Evolutionary conservation across 2,113 vertebrate species (phyloP).

Genomic region (Gallinago undulata): DNA sequence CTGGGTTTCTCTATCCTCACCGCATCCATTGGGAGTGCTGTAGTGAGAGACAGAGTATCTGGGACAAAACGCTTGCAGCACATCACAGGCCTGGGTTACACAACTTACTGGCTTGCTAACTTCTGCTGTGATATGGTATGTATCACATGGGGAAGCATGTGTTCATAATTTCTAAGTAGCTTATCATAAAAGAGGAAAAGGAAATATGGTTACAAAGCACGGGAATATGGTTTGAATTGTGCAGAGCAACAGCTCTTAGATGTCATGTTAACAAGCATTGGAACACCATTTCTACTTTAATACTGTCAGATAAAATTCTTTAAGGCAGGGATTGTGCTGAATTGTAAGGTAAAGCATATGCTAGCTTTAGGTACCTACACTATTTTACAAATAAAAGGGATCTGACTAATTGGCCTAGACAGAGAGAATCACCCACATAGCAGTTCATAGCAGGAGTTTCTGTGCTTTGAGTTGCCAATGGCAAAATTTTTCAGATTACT

Average conservation of each 20-base stretch:
- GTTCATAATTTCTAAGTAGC: neutral
- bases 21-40: constrained; percentile 50
- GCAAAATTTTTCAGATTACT: neutral
- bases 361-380: neutral
- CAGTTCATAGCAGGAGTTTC: neutral
- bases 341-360: neutral
- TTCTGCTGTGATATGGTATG: constrained; percentile 78
- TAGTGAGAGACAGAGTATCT: constrained; percentile 68
- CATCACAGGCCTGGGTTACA: constrained; percentile 70
- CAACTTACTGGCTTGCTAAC: constrained; percentile 72
- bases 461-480: neutral
- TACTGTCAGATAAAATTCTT: neutral
- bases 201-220: neutral
- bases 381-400: neutral
- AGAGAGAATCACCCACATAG: neutral
- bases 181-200: neutral
- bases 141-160: neutral
- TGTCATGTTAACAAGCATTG: neutral
- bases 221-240: neutral
- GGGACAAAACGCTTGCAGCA: constrained; percentile 74
- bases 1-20: constrained; percentile 76
- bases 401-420: neutral
- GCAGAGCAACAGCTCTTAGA: neutral
- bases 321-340: neutral
- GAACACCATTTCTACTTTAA: neutral